phyloP scores from a whole-genome alignment of 2,888 invertebrate genomes.

The Mesorhabditis sp. region DNA sequence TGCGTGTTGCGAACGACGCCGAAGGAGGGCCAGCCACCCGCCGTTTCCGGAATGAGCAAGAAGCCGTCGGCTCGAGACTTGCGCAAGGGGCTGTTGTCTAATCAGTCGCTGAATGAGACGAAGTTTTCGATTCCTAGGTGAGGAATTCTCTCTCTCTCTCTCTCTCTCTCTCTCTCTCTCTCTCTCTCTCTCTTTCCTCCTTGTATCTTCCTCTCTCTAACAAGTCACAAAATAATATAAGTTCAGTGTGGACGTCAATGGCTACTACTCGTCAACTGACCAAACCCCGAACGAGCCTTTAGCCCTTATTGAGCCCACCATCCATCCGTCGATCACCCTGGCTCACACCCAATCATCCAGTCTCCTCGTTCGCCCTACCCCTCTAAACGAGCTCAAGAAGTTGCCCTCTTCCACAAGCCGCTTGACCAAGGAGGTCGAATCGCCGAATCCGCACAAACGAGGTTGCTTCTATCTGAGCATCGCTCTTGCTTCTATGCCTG shows the following conservation, averaged over 20 bases:
- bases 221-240: neutral
- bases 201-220: neutral
- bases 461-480: constrained; percentile 88
- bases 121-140: constrained; percentile 2
- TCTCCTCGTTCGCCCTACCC: neutral
- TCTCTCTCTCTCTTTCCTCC: no score
- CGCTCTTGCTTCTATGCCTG: constrained; percentile 91
- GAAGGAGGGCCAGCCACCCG: constrained; percentile 16
- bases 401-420: neutral
- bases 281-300: no score
- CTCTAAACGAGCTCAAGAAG: neutral
- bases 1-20: constrained; percentile 46
- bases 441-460: constrained; percentile 67
- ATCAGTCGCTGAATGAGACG: neutral
- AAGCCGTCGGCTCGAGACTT: constrained; percentile 34
- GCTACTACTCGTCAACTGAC: constrained; percentile 59
- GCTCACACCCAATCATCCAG: neutral
- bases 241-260: constrained; percentile 73
- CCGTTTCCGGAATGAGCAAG: constrained; percentile 20
- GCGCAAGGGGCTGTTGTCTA: constrained; percentile 10
- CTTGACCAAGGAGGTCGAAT: neutral
- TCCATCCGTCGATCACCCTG: neutral
- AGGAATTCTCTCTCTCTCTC: neutral
- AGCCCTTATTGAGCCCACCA: neutral
- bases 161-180: no score